Conservation (phyloP, 2,888 invertebrate genomes). For the Limnephilus rhombicus region DNA sequence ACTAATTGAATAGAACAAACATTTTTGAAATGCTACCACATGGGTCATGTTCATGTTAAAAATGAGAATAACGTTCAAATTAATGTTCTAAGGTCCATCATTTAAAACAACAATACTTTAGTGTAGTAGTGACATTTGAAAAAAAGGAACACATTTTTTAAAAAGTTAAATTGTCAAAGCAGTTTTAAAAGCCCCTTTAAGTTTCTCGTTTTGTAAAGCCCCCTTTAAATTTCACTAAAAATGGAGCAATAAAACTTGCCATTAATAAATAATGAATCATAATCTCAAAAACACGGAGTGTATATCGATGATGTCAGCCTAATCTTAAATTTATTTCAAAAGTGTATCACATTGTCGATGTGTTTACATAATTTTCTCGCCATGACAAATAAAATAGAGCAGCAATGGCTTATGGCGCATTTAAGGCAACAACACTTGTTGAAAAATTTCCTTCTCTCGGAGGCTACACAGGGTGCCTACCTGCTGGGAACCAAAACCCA, state of each 20-base stretch:
- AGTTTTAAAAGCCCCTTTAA: too few species aligned
- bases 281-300: background rate
- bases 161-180: too few species aligned
- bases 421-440: background rate
- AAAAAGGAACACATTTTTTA: too few species aligned
- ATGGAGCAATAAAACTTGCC: background rate
- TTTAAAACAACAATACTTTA: too few species aligned
- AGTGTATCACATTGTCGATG: background rate
- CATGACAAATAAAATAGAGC: background rate
- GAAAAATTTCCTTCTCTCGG: background rate
- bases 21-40: too few species aligned
- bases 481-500: constrained; percentile 45
- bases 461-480: constrained; percentile 38
- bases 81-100: too few species aligned
- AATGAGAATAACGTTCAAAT: too few species aligned
- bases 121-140: too few species aligned
- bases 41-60: too few species aligned
- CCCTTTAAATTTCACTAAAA: too few species aligned
- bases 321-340: background rate
- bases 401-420: background rate
- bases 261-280: background rate
- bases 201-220: too few species aligned
- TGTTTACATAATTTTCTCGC: background rate
- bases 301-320: background rate
- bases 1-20: too few species aligned